Evolutionary conservation across 2,888 invertebrate species (phyloP).

Genomic region (Anaspis maculata): DNA sequence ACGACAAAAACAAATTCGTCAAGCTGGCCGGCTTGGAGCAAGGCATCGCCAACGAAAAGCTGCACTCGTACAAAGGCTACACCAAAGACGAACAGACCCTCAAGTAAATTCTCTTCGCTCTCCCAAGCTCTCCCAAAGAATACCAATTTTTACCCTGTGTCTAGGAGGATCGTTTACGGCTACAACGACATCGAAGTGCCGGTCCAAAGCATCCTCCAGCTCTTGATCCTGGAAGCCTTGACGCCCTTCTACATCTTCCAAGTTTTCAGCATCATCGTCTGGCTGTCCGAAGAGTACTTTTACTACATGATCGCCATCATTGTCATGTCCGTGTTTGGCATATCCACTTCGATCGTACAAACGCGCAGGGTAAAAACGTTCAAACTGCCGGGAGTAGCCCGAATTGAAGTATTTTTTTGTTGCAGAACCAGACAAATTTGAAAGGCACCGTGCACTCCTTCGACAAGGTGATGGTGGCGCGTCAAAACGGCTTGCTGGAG

Average conservation of each 20-base stretch:
- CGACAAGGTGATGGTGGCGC: slow-evolving; percentile 58
- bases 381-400: background rate
- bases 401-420: no score
- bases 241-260: slow-evolving; percentile 96
- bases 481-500: slow-evolving; percentile 43
- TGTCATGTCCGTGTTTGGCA: slow-evolving; percentile 74
- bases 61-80: slow-evolving; percentile 55
- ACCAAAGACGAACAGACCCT: slow-evolving; percentile 49
- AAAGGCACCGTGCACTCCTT: slow-evolving; percentile 74
- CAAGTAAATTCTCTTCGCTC: no score
- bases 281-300: slow-evolving; percentile 82
- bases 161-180: slow-evolving; percentile 75
- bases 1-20: slow-evolving; percentile 54
- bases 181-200: slow-evolving; percentile 77
- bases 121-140: no score
- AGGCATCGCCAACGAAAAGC: slow-evolving; percentile 52
- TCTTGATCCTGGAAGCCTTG: slow-evolving; percentile 75
- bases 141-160: no score
- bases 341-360: slow-evolving; percentile 74
- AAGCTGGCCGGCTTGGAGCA: slow-evolving; percentile 67
- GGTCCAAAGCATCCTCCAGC: slow-evolving; percentile 60
- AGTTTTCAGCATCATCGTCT: slow-evolving; percentile 79
- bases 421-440: slow-evolving; percentile 79
- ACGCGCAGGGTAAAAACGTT: slow-evolving; percentile 67
- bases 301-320: slow-evolving; percentile 84